phyloP scores from a whole-genome alignment of 1,140 invertebrate genomes.

The Coboldia fuscipes region DNA sequence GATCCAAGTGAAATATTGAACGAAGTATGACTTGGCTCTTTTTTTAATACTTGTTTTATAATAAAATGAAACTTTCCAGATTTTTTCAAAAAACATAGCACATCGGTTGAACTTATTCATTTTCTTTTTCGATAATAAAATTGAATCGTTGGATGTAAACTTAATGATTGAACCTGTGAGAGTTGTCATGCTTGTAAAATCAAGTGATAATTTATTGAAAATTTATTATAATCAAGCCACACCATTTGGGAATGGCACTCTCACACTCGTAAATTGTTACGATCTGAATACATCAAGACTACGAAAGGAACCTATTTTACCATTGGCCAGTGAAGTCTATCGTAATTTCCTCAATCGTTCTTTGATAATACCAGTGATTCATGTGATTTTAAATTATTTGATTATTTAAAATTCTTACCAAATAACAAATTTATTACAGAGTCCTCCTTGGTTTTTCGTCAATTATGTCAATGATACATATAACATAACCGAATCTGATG shows the following conservation, averaged over 20 bases:
- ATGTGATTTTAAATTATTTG: constrained; percentile 26
- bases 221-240: constrained; percentile 44
- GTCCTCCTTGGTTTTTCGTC: constrained; percentile 50
- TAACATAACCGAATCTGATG: neutral
- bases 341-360: constrained; percentile 33
- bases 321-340: constrained; percentile 30
- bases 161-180: constrained; percentile 14
- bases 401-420: constrained; percentile 1
- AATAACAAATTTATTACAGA: constrained; percentile 22
- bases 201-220: constrained; percentile 23
- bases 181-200: constrained; percentile 14
- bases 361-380: constrained; percentile 40
- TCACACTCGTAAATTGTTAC: constrained; percentile 45
- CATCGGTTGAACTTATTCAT: constrained; percentile 18
- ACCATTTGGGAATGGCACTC: constrained; percentile 24
- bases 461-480: constrained; percentile 22
- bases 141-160: constrained; percentile 3
- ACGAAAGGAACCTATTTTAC: constrained; percentile 35
- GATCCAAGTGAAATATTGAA: constrained; percentile 10
- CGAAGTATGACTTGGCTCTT: neutral
- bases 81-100: constrained; percentile 10
- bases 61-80: constrained; percentile 1
- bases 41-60: neutral
- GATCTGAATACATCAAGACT: constrained; percentile 25
- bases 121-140: constrained; percentile 17